Evolutionary conservation across 2,888 invertebrate genomes (phyloP).

Genomic region (Gerosis bhagava): DNA sequence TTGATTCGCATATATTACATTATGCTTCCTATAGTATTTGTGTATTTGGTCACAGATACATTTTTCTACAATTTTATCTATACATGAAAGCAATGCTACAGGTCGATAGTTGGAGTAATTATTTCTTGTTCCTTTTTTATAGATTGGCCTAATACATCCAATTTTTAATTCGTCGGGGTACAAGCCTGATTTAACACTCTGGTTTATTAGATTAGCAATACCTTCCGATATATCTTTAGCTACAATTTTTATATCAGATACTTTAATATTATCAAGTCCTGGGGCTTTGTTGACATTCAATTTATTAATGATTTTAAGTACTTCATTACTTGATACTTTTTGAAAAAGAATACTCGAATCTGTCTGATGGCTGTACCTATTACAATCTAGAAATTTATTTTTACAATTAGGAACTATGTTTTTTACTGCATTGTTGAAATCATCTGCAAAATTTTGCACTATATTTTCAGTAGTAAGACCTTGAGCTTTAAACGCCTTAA

Average conservation of each 20-base stretch:
- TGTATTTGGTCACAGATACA: constrained; percentile 24
- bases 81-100: constrained; percentile 30
- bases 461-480: no score
- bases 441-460: no score
- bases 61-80: constrained; percentile 32
- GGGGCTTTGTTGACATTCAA: constrained; percentile 27
- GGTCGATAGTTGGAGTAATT: constrained; percentile 29
- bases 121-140: constrained; percentile 27
- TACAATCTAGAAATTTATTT: no score
- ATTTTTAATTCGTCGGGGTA: constrained; percentile 33
- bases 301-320: constrained; percentile 21
- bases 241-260: constrained; percentile 25
- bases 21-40: constrained; percentile 16
- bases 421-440: no score
- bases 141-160: constrained; percentile 29
- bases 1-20: constrained; percentile 20
- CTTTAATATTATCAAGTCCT: constrained; percentile 21
- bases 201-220: constrained; percentile 32
- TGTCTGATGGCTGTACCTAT: no score
- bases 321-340: no score
- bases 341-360: no score
- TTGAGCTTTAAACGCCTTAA: no score
- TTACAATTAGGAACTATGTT: no score
- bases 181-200: constrained; percentile 25
- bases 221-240: constrained; percentile 8